Conservation (phyloP, 2,113 vertebrate genomes). For the Osmerus eperlanus region DNA sequence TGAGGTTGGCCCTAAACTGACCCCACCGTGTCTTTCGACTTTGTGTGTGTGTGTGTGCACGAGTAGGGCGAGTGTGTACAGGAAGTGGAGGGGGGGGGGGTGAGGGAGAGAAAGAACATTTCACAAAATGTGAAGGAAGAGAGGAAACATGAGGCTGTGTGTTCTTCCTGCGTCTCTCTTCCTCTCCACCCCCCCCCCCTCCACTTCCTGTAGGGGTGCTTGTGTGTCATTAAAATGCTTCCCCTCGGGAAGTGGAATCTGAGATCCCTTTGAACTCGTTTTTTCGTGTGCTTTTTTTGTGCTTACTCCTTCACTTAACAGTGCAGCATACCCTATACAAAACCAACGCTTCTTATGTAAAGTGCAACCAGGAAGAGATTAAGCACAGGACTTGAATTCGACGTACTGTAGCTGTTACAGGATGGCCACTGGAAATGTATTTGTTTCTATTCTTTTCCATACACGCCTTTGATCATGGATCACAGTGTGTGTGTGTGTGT, state of each 20-base stretch:
- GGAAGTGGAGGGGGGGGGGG: not conserved
- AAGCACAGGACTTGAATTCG: too few relatives aligned
- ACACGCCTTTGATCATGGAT: slow-evolving; percentile 28
- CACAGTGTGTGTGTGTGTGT: not conserved
- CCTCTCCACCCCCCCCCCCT: slow-evolving; percentile 3
- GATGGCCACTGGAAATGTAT: too few relatives aligned
- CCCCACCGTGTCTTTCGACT: not conserved
- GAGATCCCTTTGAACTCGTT: not conserved
- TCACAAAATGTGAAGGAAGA: not conserved
- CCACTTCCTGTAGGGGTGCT: not conserved
- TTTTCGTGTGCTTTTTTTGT: not conserved
- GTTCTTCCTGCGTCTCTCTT: not conserved
- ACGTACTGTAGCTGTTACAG: too few relatives aligned
- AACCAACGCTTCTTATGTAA: too few relatives aligned
- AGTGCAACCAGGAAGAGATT: too few relatives aligned
- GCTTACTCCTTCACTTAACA: not conserved
- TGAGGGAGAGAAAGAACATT: not conserved
- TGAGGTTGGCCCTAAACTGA: not conserved
- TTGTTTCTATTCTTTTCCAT: too few relatives aligned
- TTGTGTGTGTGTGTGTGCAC: not conserved
- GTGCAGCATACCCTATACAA: not conserved
- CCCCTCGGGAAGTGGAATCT: not conserved
- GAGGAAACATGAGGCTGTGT: not conserved
- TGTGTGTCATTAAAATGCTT: not conserved
- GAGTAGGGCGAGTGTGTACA: not conserved